Conservation (phyloP, 2,797 vertebrate genomes). For the Strix occidentalis region DNA sequence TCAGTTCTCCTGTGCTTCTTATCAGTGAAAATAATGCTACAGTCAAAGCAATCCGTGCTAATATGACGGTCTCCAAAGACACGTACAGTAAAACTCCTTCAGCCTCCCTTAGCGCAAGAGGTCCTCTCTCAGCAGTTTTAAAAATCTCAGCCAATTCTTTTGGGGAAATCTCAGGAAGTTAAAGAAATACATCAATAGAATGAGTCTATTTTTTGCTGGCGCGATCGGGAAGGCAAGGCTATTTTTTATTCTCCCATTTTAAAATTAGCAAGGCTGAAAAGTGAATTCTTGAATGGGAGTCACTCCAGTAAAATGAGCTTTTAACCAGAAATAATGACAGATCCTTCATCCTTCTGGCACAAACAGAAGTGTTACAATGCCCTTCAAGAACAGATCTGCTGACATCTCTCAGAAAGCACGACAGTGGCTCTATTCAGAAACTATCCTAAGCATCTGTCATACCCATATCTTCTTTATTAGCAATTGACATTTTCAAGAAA, state of each 20-base stretch:
- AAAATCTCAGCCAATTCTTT: conserved; percentile 30
- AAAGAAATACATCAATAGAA: conserved; percentile 38
- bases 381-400: conserved; percentile 56
- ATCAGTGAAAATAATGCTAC: background rate
- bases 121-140: conserved; percentile 27
- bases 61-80: background rate
- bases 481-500: conserved; percentile 66
- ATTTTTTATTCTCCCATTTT: conserved; percentile 42
- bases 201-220: background rate
- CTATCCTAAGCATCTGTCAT: conserved; percentile 42
- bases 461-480: conserved; percentile 64
- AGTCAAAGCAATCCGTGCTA: background rate
- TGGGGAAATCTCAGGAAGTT: conserved; percentile 41
- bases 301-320: conserved; percentile 50
- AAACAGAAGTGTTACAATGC: conserved; percentile 52
- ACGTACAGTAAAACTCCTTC: background rate
- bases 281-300: conserved; percentile 60
- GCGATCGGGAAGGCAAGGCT: background rate
- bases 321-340: conserved; percentile 56
- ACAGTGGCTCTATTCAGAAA: conserved; percentile 14
- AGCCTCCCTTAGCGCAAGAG: background rate
- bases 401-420: conserved; percentile 42
- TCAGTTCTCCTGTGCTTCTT: background rate
- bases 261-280: conserved; percentile 62
- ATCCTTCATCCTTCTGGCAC: conserved; percentile 51